phyloP scores from a whole-genome alignment of 1,140 invertebrate species.

The Bacillus rossius region DNA sequence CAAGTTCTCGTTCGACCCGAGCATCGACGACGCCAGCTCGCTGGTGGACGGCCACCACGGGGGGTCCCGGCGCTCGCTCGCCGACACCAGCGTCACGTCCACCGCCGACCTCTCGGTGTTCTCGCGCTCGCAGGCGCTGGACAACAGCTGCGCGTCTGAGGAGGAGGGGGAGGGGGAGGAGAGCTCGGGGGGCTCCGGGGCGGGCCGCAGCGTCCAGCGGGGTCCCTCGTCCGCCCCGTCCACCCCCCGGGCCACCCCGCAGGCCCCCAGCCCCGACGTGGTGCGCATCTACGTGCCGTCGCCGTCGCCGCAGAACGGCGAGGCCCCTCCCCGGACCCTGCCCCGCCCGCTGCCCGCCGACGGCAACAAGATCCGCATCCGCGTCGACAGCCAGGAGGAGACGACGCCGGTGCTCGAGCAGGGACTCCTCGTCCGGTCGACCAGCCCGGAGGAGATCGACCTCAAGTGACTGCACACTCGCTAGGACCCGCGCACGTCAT shows the following conservation, averaged over 20 bases:
- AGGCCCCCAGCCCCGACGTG: slow-evolving; percentile 58
- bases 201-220: slow-evolving; percentile 34
- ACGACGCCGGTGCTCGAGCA: slow-evolving; percentile 61
- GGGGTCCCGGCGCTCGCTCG: slow-evolving; percentile 67
- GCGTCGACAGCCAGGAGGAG: slow-evolving; percentile 56
- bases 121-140: slow-evolving; percentile 64
- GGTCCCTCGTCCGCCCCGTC: slow-evolving; percentile 47
- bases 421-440: slow-evolving; percentile 44
- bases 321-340: slow-evolving; percentile 42
- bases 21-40: slow-evolving; percentile 60
- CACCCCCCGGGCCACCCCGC: slow-evolving; percentile 56
- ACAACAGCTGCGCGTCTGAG: slow-evolving; percentile 64
- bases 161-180: slow-evolving; percentile 54
- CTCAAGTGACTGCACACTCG: slow-evolving; percentile 20
- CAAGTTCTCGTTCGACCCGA: slow-evolving; percentile 61
- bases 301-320: slow-evolving; percentile 51
- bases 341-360: slow-evolving; percentile 44
- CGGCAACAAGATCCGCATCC: slow-evolving; percentile 57
- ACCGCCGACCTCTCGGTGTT: slow-evolving; percentile 75
- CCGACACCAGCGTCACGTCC: slow-evolving; percentile 76
- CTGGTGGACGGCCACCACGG: slow-evolving; percentile 48
- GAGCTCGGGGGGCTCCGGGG: slow-evolving; percentile 51
- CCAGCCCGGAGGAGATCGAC: slow-evolving; percentile 42
- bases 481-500: too few relatives aligned
- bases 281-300: slow-evolving; percentile 68